Conservation (phyloP, 2,797 vertebrate genomes). For the Dromococcyx pavoninus region DNA sequence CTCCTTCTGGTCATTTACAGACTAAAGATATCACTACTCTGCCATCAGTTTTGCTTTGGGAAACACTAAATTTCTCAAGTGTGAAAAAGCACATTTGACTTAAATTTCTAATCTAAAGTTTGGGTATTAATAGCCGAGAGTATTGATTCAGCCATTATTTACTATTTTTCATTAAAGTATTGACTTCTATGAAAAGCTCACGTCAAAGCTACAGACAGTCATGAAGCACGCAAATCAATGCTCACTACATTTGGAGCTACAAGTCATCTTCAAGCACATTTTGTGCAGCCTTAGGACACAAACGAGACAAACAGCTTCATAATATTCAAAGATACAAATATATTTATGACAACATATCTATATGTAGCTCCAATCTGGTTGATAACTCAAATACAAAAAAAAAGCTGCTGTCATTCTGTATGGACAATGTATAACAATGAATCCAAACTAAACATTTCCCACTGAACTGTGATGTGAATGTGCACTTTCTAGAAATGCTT, state of each 20-base stretch:
- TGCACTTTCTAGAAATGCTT: not conserved
- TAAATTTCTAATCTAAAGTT: no score
- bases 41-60: not conserved
- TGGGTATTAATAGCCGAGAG: no score
- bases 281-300: not conserved
- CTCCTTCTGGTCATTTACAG: not conserved
- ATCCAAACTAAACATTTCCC: not conserved
- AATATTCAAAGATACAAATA: not conserved
- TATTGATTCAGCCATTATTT: not conserved
- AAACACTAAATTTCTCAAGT: not conserved
- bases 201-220: not conserved
- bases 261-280: not conserved
- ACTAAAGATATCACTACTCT: not conserved
- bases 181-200: not conserved
- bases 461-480: not conserved
- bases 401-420: not conserved
- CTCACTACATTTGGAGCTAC: not conserved
- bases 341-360: not conserved
- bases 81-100: not conserved
- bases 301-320: not conserved
- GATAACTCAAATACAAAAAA: not conserved
- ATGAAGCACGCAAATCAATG: not conserved
- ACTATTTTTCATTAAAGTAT: not conserved
- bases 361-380: not conserved
- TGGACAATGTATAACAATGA: not conserved